phyloP scores from a whole-genome alignment of 2,888 invertebrate species.

The Formica aserva region DNA sequence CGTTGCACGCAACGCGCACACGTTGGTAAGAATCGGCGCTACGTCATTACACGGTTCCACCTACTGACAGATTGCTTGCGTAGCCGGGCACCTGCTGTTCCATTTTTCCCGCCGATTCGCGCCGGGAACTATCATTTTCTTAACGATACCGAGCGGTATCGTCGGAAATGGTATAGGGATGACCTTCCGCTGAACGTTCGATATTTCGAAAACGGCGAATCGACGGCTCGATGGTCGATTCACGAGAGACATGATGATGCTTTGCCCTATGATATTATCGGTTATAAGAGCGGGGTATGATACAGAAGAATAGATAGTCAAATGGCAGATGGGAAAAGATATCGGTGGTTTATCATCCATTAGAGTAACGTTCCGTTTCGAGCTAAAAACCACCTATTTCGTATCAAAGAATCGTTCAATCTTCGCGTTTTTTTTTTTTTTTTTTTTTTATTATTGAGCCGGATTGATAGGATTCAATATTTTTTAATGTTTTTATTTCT shows the following conservation, averaged over 20 bases:
- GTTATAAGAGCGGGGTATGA: conserved; percentile 24
- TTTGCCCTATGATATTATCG: conserved; percentile 40
- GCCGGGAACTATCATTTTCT: conserved; percentile 56
- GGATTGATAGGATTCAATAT: not conserved
- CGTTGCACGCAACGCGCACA: conserved; percentile 39
- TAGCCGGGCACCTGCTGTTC: conserved; percentile 67
- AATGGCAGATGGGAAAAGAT: conserved; percentile 26
- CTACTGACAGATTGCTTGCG: conserved; percentile 53
- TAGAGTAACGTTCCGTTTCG: conserved; percentile 14
- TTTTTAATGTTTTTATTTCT: not conserved
- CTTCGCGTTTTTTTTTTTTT: not conserved
- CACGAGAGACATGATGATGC: conserved; percentile 2
- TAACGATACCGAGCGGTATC: conserved; percentile 52
- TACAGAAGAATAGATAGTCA: conserved; percentile 34
- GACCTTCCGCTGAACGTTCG: conserved; percentile 16
- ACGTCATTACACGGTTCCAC: conserved; percentile 49
- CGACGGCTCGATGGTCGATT: not conserved
- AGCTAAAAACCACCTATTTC: not conserved
- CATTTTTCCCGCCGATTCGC: conserved; percentile 64
- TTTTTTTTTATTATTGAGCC: conserved; percentile 1
- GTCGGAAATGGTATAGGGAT: conserved; percentile 2
- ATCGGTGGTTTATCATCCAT: conserved; percentile 42
- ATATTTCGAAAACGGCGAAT: conserved; percentile 24
- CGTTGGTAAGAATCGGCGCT: conserved; percentile 30
- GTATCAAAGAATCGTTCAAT: not conserved